phyloP scores from a whole-genome alignment of 1,140 invertebrate species.

The Sycophila sp. region DNA sequence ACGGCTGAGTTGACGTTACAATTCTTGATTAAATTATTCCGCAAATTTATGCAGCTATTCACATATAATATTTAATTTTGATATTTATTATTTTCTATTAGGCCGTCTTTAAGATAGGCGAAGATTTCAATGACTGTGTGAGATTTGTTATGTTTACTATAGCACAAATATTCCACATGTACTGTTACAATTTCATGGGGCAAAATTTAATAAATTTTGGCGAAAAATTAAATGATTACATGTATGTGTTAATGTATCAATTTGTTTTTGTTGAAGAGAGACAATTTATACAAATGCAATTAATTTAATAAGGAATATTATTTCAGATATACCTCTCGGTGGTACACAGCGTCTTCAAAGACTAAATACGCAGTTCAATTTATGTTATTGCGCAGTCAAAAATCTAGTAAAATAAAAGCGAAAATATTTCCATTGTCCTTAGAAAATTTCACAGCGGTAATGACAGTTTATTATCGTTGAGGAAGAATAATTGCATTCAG shows the following conservation, averaged over 20 bases:
- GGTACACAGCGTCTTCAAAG: not conserved
- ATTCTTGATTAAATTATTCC: too few relatives aligned
- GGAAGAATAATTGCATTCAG: too few relatives aligned
- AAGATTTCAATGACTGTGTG: not conserved
- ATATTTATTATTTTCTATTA: not conserved
- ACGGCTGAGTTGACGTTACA: too few relatives aligned
- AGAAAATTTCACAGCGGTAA: slow-evolving; percentile 4
- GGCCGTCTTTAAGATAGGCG: not conserved
- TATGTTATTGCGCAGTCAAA: not conserved
- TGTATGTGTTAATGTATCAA: not conserved
- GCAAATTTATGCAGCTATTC: too few relatives aligned
- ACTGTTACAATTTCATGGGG: not conserved
- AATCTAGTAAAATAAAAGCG: not conserved
- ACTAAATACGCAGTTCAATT: not conserved
- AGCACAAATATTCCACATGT: slow-evolving; percentile 4
- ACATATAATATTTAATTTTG: too few relatives aligned
- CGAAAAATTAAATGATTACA: not conserved
- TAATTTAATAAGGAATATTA: too few relatives aligned
- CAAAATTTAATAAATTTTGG: not conserved
- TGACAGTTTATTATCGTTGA: not conserved
- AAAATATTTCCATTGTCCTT: not conserved
- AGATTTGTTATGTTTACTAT: slow-evolving; percentile 1
- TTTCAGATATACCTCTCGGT: not conserved
- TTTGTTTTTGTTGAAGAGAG: not conserved
- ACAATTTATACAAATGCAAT: not conserved